Base-by-base conservation (phyloP, 1,140 invertebrate genomes). In the Papilio polytes region DNA sequence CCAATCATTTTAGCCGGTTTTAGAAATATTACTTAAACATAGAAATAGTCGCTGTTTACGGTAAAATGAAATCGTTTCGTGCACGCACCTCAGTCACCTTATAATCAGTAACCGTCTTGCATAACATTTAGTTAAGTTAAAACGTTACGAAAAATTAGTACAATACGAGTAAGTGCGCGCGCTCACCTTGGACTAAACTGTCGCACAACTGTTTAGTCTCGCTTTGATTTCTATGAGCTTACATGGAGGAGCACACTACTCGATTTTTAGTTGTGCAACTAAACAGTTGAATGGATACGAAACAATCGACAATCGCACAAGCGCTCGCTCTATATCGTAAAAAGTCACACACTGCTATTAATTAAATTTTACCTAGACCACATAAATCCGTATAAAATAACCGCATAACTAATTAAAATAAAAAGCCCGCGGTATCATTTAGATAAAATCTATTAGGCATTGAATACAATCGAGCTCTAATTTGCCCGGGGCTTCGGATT, bases 21-120 rank as follows among this genome's bases (percentile, higher is more conserved):
- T 80, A 81, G 84, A 87, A 89, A 88, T 89, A 89, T 89, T 86
- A 85, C 83, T 87, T 85, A 82, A 88, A 87, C 82, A 82, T 86
- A 79, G 82, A 84, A 87, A 86, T 84, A 84, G 83, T 82, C 84
- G 66, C 22, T 76, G 73, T 48, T 80, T 78, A 83, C 77, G 63
- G 53, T 56, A 53, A 44, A 53, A 53, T 74, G 59, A 78, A 80
- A 76, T 56, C 72, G 76, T 66, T 66, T 66, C 63, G 26, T 31
- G 63, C 59, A 63, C 22, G 22, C 63, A 66, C 63, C 13, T 66
- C 13, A 31, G 22, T 36, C 22, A 66, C 10, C 12, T 66, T 66
- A 6, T 66, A 66, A 31, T 15, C 63, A 31, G 12, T 31, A 66
- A 66, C 2, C 20, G 6, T 56, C 48, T 56, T n/a, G n/a, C 18